A percentile compares a stretch with the other conserved stretches of the same genome.
phyloP scores from a whole-genome alignment of 23 tunicate genomes.

The Ascidia mentula region DNA sequence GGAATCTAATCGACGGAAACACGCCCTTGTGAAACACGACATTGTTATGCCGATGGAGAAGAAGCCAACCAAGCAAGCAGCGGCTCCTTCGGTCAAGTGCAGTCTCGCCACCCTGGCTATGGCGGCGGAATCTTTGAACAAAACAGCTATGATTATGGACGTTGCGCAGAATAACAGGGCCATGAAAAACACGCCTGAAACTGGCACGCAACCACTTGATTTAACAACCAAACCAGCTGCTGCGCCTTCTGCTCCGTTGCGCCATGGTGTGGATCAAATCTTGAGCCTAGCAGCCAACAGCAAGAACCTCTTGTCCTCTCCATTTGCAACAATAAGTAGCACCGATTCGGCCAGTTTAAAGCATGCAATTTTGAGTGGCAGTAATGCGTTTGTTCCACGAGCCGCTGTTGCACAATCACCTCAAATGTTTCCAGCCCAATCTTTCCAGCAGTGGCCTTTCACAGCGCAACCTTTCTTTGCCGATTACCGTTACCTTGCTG shows the following conservation, averaged over 20 bases:
- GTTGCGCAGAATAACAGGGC: neutral
- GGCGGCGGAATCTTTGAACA: constrained; percentile 15
- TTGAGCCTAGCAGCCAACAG: neutral
- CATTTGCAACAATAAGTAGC: neutral
- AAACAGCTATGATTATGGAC: neutral
- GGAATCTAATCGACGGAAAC: constrained; percentile 45
- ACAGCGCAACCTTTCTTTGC: neutral
- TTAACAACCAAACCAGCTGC: neutral
- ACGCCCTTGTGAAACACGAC: constrained; percentile 41
- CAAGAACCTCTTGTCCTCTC: neutral
- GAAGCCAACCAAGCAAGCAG: neutral
- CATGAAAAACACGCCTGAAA: neutral
- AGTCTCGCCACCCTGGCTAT: constrained; percentile 11
- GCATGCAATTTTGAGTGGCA: neutral
- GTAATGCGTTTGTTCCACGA: neutral
- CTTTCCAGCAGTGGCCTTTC: neutral
- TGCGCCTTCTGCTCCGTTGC: neutral
- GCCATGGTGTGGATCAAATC: constrained; percentile 1
- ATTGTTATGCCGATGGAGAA: neutral
- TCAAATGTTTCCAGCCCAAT: neutral
- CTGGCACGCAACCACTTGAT: neutral
- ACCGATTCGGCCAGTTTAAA: neutral
- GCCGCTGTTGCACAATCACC: neutral
- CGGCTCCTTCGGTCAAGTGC: constrained; percentile 9
- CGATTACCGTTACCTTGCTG: neutral